Base-by-base conservation (phyloP, 2,113 vertebrate species). In the Hypanus sabinus region DNA sequence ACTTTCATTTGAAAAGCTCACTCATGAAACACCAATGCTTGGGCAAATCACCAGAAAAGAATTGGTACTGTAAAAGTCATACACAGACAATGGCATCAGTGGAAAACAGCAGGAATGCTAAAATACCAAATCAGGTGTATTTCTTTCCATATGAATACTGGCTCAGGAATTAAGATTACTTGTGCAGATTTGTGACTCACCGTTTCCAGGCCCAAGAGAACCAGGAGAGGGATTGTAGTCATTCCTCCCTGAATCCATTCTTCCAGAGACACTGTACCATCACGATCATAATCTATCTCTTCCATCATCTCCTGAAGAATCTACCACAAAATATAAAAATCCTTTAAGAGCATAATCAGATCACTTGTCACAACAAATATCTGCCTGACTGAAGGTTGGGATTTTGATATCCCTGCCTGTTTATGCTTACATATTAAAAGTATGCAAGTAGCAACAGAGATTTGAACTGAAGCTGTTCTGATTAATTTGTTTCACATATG, bases 301-400 rank as follows among this genome's bases (percentile, higher is more conserved):
- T 97, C 97, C 98, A 99, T 99, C 98, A 99, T 99, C 95, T 99
- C 98, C 95, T 98, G 98, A 46, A 99, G 98, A 93, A 99, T 99
- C 98, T 99, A 94, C 20, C 94, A 11, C 77, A 65, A 55, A 14
- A 75, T 4, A 33, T 68, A 33, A 46, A 55, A 30, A 73, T 11
- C 27, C n/a, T 70, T 91, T 14, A 91, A 22, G n/a, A 70, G 33
- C 88, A 91, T 24, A 6, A 5, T 46, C 36, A 75, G 1, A 22
- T 70, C 24, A 87, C 4, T 92, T n/a, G 20, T 38, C 62, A 92
- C 38, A 38, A 36, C 33, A 71, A 38, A 71, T 0, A 2, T 92
- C 36, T 22, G 20, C 22, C 33, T 71, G 20, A 33, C 33, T 70
- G 36, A 92, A 70, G 65, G 8, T 7, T 11, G 9, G 33, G 36